Conservation (phyloP, 2,113 vertebrate genomes). For the Hydrochoerus hydrochaeris region DNA sequence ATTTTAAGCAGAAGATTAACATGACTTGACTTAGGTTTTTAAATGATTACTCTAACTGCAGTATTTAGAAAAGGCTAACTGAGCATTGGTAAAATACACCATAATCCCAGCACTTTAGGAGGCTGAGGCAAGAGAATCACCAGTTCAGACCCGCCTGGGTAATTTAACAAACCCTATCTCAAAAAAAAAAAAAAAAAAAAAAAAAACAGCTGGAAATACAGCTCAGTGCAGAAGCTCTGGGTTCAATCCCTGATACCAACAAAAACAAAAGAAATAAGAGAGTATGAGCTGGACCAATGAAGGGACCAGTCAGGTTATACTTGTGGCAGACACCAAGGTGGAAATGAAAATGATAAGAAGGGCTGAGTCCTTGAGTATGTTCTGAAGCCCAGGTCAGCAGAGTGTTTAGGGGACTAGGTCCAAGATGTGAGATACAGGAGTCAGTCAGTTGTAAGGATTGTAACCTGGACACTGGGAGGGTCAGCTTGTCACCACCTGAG, state of each 20-base stretch:
- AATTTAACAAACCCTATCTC: not conserved
- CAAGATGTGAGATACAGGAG: not conserved
- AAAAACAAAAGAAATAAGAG: not conserved
- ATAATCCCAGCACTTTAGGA: not conserved
- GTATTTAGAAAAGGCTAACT: not conserved
- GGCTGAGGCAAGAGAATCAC: not conserved
- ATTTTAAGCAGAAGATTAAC: not conserved
- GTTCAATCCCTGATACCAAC: not conserved
- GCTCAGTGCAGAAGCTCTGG: too few species aligned
- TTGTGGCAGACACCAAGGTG: not conserved
- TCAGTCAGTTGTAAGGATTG: not conserved
- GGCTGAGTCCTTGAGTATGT: too few species aligned
- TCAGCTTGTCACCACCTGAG: not conserved
- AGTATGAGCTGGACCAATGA: not conserved
- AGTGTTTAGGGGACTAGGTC: not conserved
- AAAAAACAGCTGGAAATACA: not conserved
- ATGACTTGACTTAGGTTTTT: not conserved
- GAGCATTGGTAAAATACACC: not conserved
- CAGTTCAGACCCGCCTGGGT: not conserved
- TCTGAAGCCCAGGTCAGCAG: not conserved
- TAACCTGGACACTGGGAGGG: not conserved
- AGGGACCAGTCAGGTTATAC: not conserved
- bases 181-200: not conserved
- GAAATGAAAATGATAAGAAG: not conserved
- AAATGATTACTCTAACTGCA: not conserved